Percentiles rank a stretch among this genome's conserved stretches.
Evolutionary conservation across 2,113 vertebrate species (phyloP).

Genomic region (Xiphias gladius): DNA sequence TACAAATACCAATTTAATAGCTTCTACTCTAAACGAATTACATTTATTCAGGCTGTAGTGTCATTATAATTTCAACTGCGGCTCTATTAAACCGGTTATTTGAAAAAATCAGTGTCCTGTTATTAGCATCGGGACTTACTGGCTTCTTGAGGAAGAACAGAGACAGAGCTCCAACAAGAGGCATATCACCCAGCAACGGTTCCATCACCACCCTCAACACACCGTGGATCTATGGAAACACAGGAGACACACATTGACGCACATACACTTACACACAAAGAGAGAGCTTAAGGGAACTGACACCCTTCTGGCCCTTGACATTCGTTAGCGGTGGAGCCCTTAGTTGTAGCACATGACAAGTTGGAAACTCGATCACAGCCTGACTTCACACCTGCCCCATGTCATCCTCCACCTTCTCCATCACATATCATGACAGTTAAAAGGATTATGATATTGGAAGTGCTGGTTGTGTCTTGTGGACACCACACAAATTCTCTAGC

Average conservation of each 20-base stretch:
- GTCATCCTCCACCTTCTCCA: slow-evolving; percentile 55
- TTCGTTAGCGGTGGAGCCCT: slow-evolving; percentile 31
- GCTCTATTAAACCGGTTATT: background rate
- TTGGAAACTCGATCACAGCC: slow-evolving; percentile 57
- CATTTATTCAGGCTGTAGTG: slow-evolving; percentile 3
- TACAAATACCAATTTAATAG: slow-evolving; percentile 16
- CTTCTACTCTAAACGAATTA: background rate
- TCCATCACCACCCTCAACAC: slow-evolving; percentile 96
- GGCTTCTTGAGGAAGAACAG: slow-evolving; percentile 98
- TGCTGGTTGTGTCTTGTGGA: slow-evolving; percentile 45
- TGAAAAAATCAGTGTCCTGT: background rate
- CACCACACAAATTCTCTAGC: slow-evolving; percentile 54
- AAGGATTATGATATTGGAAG: slow-evolving; percentile 46
- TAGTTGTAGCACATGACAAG: slow-evolving; percentile 46
- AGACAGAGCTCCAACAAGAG: slow-evolving; percentile 93
- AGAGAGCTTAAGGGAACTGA: slow-evolving; percentile 8
- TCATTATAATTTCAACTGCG: slow-evolving; percentile 1
- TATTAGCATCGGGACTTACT: slow-evolving; percentile 81
- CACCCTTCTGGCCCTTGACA: slow-evolving; percentile 54
- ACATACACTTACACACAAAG: slow-evolving; percentile 21
- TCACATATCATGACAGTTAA: slow-evolving; percentile 60
- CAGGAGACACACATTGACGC: slow-evolving; percentile 48
- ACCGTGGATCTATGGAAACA: slow-evolving; percentile 90
- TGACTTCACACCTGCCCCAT: slow-evolving; percentile 53
- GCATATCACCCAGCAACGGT: slow-evolving; percentile 95